Base-by-base conservation (phyloP, 2,113 vertebrate genomes). In the Prunella fulvescens region DNA sequence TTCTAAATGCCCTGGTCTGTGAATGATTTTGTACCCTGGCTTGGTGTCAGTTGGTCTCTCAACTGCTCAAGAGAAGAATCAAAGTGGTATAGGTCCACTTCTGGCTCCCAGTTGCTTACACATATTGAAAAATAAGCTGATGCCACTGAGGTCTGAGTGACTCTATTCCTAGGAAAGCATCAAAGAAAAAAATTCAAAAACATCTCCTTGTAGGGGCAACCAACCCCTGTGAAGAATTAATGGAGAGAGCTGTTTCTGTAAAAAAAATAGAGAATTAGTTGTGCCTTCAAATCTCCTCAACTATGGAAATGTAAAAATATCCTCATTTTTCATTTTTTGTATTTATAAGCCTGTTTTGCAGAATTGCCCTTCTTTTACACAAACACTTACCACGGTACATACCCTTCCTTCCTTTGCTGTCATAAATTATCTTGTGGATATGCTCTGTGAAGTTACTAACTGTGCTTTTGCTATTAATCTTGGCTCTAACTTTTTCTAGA, bases 161-260 rank as follows among this genome's bases (percentile, higher is more conserved):
- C 14, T 81, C 10, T 62, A 50, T 76, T 72, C 47, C 37, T 61
- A 74, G 7, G 15, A 76, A 94, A 90, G 31, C 13, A 65, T 51
- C 45, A 29, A 48, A 71, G 26, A 72, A 78, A 83, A 76, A 81
- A 19, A 58, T 26, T 48, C 6, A 0, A 45, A 69, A 84, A 88
- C 35, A 69, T 78, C 65, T 78, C 69, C 56, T 66, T 33, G 19
- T 33, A 37, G 33, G 26, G 26, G 13, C 29, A 47, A 73, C 4
- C 13, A 93, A 84, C n/a, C 15, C 45, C 56, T 79, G 45, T 72
- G 64, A 90, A 89, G 64, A 92, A 29, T 84, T 93, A 96, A 96
- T 57, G 69, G 42, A 93, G 45, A 84, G 45, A 88, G 65, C 40
- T 14, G 22, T 42, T 69, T 76, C 28, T 74, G 58, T 19, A 79